Base-by-base conservation (phyloP, 2,113 vertebrate genomes). In the Ploceus nigricollis region DNA sequence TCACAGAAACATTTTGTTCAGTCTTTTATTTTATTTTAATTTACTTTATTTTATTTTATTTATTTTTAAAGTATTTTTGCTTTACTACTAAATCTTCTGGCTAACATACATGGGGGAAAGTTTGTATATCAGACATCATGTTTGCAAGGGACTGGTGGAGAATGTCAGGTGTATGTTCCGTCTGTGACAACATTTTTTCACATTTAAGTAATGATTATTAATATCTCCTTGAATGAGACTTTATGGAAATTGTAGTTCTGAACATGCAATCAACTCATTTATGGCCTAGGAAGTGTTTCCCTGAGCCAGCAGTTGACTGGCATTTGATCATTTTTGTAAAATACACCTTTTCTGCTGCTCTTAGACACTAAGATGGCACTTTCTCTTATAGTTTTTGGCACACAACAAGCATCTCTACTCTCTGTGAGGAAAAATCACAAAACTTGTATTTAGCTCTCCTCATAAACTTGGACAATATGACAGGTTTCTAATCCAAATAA, bases 221-320 rank as follows among this genome's bases (percentile, higher is more conserved):
- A 79, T 93, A 94, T 75, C 47, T 96, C 61, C 69, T 89, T 79
- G 86, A 89, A 84, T 85, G 64, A 95, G 89, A 69, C 73, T 87
- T 70, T 20, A 68, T 82, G 65, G 64, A 96, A 95, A 94, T 88
- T 86, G 96, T 87, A 53, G 56, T 81, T 95, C 73, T 86, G 94
- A 95, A 86, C 86, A 42, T 76, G 84, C 70, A 95, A 40, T 96
- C 80, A 92, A 56, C 53, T 94, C 69, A 83, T 89, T 96, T 93
- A 84, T 76, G 90, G 57, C 77, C 71, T 91, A 84, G 84, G 15
- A 86, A 95, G 57, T 50, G 66, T 75, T 81, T 73, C 75, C 81
- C 61, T 88, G 39, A 82, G 68, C 60, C 78, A 95, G 70, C 42
- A 83, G 51, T 44, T 92, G 66, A 65, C 56, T 87, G 80, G 76